Evolutionary conservation across 37 sponge, comb jelly and placozoan species (phyloP).

Genomic region (Halisarca cf. caerulea): DNA sequence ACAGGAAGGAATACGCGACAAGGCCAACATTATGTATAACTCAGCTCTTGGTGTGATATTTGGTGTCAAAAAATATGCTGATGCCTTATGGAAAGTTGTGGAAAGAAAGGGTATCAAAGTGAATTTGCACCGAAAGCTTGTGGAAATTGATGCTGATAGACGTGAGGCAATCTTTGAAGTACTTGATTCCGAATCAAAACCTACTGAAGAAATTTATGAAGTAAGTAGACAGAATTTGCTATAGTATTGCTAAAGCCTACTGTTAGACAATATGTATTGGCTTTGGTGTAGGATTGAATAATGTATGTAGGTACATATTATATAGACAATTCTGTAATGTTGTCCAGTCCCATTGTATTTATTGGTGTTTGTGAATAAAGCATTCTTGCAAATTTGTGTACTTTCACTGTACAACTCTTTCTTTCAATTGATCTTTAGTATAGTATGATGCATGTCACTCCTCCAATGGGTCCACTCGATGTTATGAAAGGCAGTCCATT

Average conservation of each 20-base stretch:
- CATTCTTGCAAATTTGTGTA: too few relatives aligned
- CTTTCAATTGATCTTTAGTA: too few relatives aligned
- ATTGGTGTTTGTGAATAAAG: too few relatives aligned
- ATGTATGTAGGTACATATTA: too few relatives aligned
- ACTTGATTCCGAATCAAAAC: slow-evolving; percentile 46
- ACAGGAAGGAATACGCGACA: slow-evolving; percentile 73
- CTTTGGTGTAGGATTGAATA: too few relatives aligned
- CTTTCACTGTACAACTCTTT: too few relatives aligned
- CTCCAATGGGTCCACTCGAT: slow-evolving; percentile 84
- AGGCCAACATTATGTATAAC: slow-evolving; percentile 69
- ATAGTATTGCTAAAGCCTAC: too few relatives aligned
- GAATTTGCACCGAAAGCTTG: slow-evolving; percentile 59
- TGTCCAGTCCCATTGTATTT: too few relatives aligned
- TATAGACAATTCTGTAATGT: too few relatives aligned
- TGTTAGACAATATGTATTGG: too few relatives aligned
- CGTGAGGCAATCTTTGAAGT: slow-evolving; percentile 78
- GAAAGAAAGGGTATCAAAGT: slow-evolving; percentile 59
- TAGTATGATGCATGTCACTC: slow-evolving; percentile 82
- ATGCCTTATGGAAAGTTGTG: slow-evolving; percentile 59
- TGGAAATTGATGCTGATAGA: slow-evolving; percentile 54
- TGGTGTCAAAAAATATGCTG: slow-evolving; percentile 91
- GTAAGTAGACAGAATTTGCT: slow-evolving; percentile 8
- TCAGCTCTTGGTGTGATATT: slow-evolving; percentile 84
- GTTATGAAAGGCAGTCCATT: slow-evolving; percentile 71
- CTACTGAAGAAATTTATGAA: slow-evolving; percentile 1